Evolutionary conservation across 2,113 vertebrate species (phyloP).

Genomic region (Calidris pygmaea): DNA sequence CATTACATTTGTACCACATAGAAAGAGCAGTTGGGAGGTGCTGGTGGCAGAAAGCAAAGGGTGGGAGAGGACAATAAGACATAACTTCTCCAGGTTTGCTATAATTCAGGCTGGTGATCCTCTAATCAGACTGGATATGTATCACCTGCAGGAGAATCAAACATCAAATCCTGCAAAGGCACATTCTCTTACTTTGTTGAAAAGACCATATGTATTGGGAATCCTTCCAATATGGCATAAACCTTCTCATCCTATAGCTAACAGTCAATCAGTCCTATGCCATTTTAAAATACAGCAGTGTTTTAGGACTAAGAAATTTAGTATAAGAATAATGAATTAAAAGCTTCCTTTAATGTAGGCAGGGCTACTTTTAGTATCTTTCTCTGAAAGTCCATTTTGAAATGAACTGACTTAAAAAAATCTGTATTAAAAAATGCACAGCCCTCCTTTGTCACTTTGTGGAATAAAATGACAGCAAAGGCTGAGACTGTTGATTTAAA

Average conservation of each 20-base stretch:
- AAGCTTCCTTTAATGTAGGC: background rate
- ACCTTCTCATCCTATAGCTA: background rate
- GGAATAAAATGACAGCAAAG: slow-evolving; percentile 14
- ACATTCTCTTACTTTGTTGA: background rate
- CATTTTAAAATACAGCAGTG: background rate
- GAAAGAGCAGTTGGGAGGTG: background rate
- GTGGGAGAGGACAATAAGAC: background rate
- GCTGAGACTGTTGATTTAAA: slow-evolving; percentile 43
- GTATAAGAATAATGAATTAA: background rate
- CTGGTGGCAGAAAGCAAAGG: background rate
- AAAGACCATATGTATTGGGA: background rate
- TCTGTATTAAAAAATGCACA: background rate
- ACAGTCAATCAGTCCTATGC: background rate
- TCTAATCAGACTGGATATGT: background rate
- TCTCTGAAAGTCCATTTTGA: background rate
- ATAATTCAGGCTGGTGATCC: background rate
- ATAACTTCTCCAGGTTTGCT: background rate
- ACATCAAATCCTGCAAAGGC: background rate
- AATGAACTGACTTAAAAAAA: background rate
- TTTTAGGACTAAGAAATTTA: background rate
- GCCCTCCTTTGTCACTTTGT: background rate
- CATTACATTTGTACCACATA: background rate
- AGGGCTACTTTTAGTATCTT: background rate
- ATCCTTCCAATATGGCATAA: background rate
- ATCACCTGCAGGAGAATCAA: background rate